A percentile compares a stretch with the other conserved stretches of the same genome.
These are phyloP conservation scores for Hydropsyche tenuis DNA, from an alignment of 1,140 invertebrate genomes.

Conservation along the genomic window DNA sequence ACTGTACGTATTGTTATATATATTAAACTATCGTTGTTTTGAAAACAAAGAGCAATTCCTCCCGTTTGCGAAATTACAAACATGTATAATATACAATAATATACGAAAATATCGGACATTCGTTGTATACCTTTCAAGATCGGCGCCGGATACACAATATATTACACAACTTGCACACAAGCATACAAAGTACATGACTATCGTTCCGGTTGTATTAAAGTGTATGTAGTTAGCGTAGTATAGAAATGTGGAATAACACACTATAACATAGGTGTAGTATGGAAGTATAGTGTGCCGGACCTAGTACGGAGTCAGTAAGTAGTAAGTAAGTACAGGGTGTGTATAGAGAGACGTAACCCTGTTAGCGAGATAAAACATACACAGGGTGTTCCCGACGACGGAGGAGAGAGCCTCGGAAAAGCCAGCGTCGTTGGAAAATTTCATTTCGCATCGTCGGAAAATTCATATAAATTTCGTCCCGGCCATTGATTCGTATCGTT, in stretches of 20 bases:
- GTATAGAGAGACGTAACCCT: conserved; percentile 41
- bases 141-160: conserved; percentile 12
- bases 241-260: not conserved
- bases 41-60: too few species aligned
- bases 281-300: conserved; percentile 25
- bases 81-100: too few species aligned
- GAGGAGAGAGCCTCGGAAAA: not conserved
- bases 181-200: conserved; percentile 38
- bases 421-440: not conserved
- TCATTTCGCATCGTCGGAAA: not conserved
- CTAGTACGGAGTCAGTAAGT: conserved; percentile 5
- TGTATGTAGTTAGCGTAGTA: conserved; percentile 45
- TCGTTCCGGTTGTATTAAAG: conserved; percentile 50
- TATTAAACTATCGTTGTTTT: too few species aligned
- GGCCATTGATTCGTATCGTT: too few species aligned
- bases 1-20: too few species aligned
- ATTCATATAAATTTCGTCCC: too few species aligned
- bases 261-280: too few species aligned
- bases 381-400: conserved; percentile 39
- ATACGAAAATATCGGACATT: conserved; percentile 5
- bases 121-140: not conserved
- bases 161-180: too few species aligned
- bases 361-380: conserved; percentile 49
- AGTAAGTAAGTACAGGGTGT: conserved; percentile 46
- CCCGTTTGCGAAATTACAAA: too few species aligned